These are phyloP conservation scores for Callaeas wilsoni DNA, from an alignment of 2,113 vertebrate genomes.

Conservation along the genomic window DNA sequence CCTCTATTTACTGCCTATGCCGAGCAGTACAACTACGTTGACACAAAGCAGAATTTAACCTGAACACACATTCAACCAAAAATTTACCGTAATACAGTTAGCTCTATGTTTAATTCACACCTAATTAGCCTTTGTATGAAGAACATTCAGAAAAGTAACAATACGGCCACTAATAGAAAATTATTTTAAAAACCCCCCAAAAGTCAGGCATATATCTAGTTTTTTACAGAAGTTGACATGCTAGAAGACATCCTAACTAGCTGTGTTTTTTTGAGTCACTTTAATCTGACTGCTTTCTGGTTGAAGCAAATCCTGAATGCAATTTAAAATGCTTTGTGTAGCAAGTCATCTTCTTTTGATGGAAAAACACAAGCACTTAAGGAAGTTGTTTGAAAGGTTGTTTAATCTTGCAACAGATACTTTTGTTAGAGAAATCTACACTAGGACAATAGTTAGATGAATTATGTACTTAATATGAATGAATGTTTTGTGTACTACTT, in stretches of 20 bases:
- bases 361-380: background rate
- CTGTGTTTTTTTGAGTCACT: background rate
- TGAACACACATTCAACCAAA: background rate
- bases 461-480: background rate
- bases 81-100: background rate
- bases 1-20: background rate
- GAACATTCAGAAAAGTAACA: background rate
- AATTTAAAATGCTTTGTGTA: background rate
- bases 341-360: background rate
- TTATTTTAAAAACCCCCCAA: fast-evolving
- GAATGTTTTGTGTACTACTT: background rate
- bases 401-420: background rate
- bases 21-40: background rate
- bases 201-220: background rate
- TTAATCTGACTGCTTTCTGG: background rate
- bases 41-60: background rate
- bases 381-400: background rate
- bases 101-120: background rate
- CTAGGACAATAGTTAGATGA: background rate
- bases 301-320: background rate
- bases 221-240: background rate
- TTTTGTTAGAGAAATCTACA: background rate
- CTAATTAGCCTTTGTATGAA: background rate
- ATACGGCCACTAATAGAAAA: background rate
- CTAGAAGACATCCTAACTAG: background rate